phyloP scores from a whole-genome alignment of 1,140 invertebrate genomes.

The Araneus ventricosus region DNA sequence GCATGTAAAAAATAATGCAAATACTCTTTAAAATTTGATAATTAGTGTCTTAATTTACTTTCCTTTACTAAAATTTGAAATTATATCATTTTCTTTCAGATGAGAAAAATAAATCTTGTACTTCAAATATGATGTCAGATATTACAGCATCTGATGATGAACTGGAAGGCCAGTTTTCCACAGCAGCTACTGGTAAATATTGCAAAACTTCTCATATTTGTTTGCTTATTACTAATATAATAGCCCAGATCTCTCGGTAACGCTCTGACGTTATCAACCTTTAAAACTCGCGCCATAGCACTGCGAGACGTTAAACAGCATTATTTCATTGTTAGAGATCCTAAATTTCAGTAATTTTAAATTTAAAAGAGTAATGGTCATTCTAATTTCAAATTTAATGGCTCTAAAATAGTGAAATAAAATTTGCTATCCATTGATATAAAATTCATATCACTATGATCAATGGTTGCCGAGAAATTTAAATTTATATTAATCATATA shows the following conservation, averaged over 20 bases:
- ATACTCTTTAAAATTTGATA: not conserved
- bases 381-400: too few relatives aligned
- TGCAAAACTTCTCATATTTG: not conserved
- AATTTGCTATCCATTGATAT: too few relatives aligned
- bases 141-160: constrained; percentile 87
- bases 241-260: too few relatives aligned
- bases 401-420: too few relatives aligned
- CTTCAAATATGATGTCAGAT: constrained; percentile 89
- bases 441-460: too few relatives aligned
- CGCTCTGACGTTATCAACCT: not conserved
- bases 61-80: not conserved
- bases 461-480: too few relatives aligned
- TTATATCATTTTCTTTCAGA: not conserved
- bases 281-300: not conserved
- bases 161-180: constrained; percentile 80
- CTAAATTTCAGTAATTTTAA: too few relatives aligned
- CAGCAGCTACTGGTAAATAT: constrained; percentile 69
- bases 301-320: too few relatives aligned
- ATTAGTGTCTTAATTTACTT: not conserved
- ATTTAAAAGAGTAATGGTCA: too few relatives aligned
- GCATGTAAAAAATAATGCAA: too few relatives aligned
- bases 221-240: not conserved
- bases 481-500: too few relatives aligned
- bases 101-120: constrained; percentile 81
- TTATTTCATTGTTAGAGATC: too few relatives aligned